Conservation (phyloP, 2,888 invertebrate species). For the Drosophila anceps region DNA sequence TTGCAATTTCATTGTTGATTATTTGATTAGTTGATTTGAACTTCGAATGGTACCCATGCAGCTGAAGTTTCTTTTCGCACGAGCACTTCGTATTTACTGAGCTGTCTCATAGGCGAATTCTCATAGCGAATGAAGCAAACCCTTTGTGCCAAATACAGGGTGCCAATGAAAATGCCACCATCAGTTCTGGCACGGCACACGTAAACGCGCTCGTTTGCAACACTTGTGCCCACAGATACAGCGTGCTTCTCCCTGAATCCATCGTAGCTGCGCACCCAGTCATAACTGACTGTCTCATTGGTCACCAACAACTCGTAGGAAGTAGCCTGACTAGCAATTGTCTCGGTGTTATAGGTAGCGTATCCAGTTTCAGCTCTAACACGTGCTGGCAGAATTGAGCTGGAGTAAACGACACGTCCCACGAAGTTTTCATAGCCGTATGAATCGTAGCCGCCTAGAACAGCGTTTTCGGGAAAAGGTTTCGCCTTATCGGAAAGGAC, state of each 20-base stretch:
- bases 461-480: constrained; percentile 42
- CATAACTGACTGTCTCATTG: constrained; percentile 37
- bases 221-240: constrained; percentile 52
- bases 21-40: not conserved
- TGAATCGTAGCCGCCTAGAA: constrained; percentile 52
- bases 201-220: constrained; percentile 46
- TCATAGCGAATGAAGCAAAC: constrained; percentile 49
- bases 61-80: constrained; percentile 3
- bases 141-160: constrained; percentile 31
- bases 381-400: constrained; percentile 47
- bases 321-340: not conserved
- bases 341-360: constrained; percentile 31
- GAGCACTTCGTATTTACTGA: constrained; percentile 56
- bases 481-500: constrained; percentile 8
- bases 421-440: constrained; percentile 59
- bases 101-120: constrained; percentile 26
- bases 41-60: not conserved
- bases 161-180: constrained; percentile 40
- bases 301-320: constrained; percentile 38
- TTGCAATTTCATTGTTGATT: not conserved
- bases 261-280: constrained; percentile 55
- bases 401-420: constrained; percentile 34
- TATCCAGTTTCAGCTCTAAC: constrained; percentile 47
- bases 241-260: constrained; percentile 42
- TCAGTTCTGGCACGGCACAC: constrained; percentile 47